Evolutionary conservation across 2,888 invertebrate species (phyloP).

Genomic region (Arctia plantaginis): DNA sequence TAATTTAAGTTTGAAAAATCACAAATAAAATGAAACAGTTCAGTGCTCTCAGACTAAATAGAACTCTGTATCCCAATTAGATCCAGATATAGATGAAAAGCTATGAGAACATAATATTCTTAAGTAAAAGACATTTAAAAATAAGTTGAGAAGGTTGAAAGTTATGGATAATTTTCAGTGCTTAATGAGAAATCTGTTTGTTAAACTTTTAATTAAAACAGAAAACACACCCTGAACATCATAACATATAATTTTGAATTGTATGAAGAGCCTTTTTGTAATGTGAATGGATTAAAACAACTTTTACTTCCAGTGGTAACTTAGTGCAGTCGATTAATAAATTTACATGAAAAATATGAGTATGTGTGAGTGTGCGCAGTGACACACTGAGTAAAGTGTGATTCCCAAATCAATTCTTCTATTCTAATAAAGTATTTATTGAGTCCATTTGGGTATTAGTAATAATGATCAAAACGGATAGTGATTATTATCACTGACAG

Average conservation of each 20-base stretch:
- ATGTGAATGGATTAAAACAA: neutral
- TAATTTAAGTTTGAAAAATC: neutral
- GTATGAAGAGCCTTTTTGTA: neutral
- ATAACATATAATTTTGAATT: too few relatives aligned
- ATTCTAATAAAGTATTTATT: neutral
- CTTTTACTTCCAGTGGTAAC: neutral
- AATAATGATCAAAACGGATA: neutral
- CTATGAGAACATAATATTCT: too few relatives aligned
- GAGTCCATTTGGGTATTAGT: neutral
- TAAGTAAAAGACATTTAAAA: too few relatives aligned
- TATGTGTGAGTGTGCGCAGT: neutral
- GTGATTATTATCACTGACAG: too few relatives aligned
- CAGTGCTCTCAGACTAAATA: too few relatives aligned
- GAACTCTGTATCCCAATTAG: too few relatives aligned
- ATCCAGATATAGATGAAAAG: too few relatives aligned
- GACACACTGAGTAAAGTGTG: neutral
- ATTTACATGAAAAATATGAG: neutral
- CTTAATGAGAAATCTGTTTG: neutral
- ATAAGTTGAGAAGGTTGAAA: too few relatives aligned
- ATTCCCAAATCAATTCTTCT: neutral
- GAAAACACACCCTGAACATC: too few relatives aligned
- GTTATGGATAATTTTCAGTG: neutral
- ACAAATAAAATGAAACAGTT: neutral
- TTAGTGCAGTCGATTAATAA: neutral
- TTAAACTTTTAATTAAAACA: neutral